phyloP scores from a whole-genome alignment of 2,888 invertebrate species.

The Mantis religiosa region DNA sequence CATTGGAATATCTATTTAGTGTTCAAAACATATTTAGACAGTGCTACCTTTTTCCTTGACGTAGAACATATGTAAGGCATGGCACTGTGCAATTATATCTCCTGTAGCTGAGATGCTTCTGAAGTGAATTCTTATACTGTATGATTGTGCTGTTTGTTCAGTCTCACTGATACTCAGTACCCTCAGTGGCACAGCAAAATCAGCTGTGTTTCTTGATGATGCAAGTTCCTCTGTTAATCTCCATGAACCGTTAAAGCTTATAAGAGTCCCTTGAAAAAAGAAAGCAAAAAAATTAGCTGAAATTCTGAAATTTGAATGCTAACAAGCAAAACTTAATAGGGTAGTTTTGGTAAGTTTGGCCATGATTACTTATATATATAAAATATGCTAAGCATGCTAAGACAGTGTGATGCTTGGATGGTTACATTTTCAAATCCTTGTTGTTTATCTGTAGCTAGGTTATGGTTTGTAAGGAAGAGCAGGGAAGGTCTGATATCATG shows the following conservation, averaged over 20 bases:
- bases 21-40: background rate
- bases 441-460: too few species aligned
- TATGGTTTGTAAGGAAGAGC: too few species aligned
- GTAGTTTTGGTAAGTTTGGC: too few species aligned
- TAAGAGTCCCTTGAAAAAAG: background rate
- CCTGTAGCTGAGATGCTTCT: conserved; percentile 22
- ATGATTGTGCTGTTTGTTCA: background rate
- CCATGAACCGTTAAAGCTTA: background rate
- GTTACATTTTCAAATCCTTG: too few species aligned
- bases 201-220: background rate
- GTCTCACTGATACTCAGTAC: conserved; percentile 24
- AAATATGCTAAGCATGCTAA: too few species aligned
- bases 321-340: too few species aligned
- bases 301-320: background rate
- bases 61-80: conserved; percentile 42
- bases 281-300: too few species aligned
- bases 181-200: conserved; percentile 29
- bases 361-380: too few species aligned
- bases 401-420: too few species aligned
- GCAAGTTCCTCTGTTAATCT: conserved; percentile 23
- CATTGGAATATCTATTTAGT: background rate
- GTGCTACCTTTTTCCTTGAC: conserved; percentile 41
- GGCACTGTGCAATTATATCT: conserved; percentile 38
- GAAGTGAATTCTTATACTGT: background rate
- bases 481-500: too few species aligned